phyloP scores from a whole-genome alignment of 2,113 vertebrate species.

The Halcyon malimbica region DNA sequence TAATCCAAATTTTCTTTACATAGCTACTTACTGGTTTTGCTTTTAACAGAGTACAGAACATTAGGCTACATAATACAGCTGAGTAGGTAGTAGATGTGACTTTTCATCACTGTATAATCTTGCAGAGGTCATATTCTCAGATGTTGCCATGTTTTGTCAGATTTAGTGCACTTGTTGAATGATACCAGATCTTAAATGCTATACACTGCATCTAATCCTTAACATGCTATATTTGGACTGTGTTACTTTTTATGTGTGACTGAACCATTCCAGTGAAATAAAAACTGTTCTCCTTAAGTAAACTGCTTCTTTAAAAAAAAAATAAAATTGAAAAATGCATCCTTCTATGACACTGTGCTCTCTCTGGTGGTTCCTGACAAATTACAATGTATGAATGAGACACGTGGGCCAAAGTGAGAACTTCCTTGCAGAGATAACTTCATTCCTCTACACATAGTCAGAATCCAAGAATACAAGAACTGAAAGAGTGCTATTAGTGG shows the following conservation, averaged over 20 bases:
- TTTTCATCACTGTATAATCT: background rate
- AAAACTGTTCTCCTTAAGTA: background rate
- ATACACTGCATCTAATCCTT: background rate
- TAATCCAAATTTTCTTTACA: background rate
- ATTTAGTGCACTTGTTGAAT: background rate
- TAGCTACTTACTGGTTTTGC: background rate
- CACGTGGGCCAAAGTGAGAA: fast-evolving
- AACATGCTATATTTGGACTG: background rate
- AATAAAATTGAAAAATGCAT: background rate
- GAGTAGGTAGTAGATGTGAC: background rate
- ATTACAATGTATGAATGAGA: background rate
- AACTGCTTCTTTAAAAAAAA: background rate
- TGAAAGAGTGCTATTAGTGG: background rate
- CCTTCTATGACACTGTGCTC: background rate
- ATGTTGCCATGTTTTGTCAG: background rate
- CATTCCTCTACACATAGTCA: background rate
- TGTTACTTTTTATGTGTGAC: background rate
- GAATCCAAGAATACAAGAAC: background rate
- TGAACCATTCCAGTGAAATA: background rate
- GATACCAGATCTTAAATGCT: background rate
- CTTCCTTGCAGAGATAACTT: background rate
- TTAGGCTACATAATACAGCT: background rate
- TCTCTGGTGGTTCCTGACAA: background rate
- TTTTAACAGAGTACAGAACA: background rate
- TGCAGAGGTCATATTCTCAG: background rate